Evolutionary conservation across 2,113 vertebrate species (phyloP), one percentile per base, ranked within the genome.

Genomic region (Trematomus loennbergii): DNA sequence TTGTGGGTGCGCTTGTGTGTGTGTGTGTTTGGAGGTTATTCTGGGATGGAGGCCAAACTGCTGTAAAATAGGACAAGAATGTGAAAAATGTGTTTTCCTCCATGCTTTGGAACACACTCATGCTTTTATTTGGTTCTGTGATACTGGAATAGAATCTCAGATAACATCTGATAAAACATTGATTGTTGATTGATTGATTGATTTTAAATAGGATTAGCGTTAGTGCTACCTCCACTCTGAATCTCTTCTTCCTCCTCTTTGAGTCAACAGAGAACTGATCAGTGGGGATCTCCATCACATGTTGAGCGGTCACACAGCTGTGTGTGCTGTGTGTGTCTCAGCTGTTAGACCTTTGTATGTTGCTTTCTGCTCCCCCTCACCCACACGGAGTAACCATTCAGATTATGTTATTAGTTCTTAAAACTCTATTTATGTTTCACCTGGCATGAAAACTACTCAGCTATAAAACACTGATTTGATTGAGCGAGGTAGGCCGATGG

Each of bases 61-160:
- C 62, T 79, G 72, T 83, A 71, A 91, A 92, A 90, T 84, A 82
- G 87, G 87, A 87, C 85, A 89, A 88, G 86, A 90, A 91, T 91
- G 82, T 79, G 84, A 91, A 87, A 81, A 49, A 90, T 88, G 82
- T 80, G 72, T 87, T 89, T 82, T 88, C 72, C 71, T 82, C 65
- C 72, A 60, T 61, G 83, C 79, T 81, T 74, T 78, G 36, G 46
- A 75, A 69, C 62, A 73, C 78, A 72, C 63, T 69, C 66, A 40
- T 61, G 57, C 68, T 79, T 78, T 84, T 50, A 75, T 80, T 53
- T 55, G 46, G 20, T 67, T 18, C 55, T 48, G 50, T 53, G 49
- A 40, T 40, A 7, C 36, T 40, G 36, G 36, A 40, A 40, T 8
- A 5, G 8, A 40, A 40, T 40, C 36, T 40, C 36, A 40, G 36